These are phyloP conservation scores for Pocillopora verrucosa DNA, from an alignment of 64 coral and sea anemone genomes.

Conservation along the genomic window DNA sequence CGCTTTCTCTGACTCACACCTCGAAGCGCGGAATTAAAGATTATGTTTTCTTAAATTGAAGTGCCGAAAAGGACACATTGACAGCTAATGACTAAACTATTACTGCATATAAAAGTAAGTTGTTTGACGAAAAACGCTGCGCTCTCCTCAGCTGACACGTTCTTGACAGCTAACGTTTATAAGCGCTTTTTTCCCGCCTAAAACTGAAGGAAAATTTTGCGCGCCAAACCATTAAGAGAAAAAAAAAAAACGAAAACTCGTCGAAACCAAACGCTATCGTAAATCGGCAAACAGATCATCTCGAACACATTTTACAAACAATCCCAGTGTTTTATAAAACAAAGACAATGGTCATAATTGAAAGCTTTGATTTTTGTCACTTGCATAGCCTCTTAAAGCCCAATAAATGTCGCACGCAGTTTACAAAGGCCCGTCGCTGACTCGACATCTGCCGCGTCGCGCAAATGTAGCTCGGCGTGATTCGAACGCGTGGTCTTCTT, in stretches of 20 bases:
- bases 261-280: constrained; percentile 21
- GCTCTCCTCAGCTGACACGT: not conserved
- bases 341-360: constrained; percentile 87
- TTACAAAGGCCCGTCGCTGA: constrained; percentile 61
- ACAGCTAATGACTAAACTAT: constrained; percentile 39
- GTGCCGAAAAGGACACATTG: constrained; percentile 40
- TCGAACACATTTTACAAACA: constrained; percentile 59
- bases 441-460: constrained; percentile 34
- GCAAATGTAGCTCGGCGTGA: constrained; percentile 23
- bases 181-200: not conserved
- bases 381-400: constrained; percentile 82
- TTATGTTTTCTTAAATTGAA: constrained; percentile 39
- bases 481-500: not conserved
- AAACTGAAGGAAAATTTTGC: not conserved
- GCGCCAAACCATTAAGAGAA: not conserved
- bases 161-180: not conserved
- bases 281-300: constrained; percentile 36
- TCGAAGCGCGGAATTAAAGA: constrained; percentile 23
- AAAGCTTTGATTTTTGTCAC: constrained; percentile 84
- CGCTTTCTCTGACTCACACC: constrained; percentile 21
- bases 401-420: constrained; percentile 67
- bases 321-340: constrained; percentile 66
- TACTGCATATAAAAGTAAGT: not conserved
- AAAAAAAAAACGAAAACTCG: not conserved
- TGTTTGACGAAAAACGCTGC: not conserved